Base-by-base conservation (phyloP, 2,113 vertebrate genomes). In the Tetraodon nigroviridis region DNA sequence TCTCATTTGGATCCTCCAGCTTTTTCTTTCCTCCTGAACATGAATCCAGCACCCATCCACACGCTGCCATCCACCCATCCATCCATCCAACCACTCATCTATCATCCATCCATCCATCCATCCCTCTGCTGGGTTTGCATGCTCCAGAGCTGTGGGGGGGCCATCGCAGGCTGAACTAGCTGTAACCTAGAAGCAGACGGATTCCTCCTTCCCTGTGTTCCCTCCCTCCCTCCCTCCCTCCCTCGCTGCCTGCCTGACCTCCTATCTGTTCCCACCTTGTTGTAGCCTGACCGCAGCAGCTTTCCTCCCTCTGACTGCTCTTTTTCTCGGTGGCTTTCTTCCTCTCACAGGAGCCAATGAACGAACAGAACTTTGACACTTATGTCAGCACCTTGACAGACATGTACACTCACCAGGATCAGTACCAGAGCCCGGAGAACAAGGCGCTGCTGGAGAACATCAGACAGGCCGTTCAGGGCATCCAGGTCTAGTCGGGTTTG, bases 381-480 rank as follows among this genome's bases (percentile, higher is more conserved):
- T 99, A 99, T 87, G 97, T 99, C 93, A 98, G 93, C 86, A 96
- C 96, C 77, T 87, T 99, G 94, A 99, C 97, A 88, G 96, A 99
- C 92, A 98, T 99, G 97, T 99, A 99, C 89, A 97, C 94, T 88
- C 96, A 99, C 92, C 97, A 99, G 93, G 97, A 99, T 85, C 94
- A 94, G 91, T 98, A 98, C 93, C 95, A 97, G 93, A 98, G 94
- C 88, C 95, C 96, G 73, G 97, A 99, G 93, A 98, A 96, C 95
- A 99, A 97, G 92, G 95, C 93, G 58, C 92, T 99, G 85, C 92
- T 99, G 92, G 97, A 99, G 93, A 98, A 95, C 92, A 97, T 99
- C 91, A 96, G 95, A 89, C 97, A 99, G 91, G 97, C 97, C 64
- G 97, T 99, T 71, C 94, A 97, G 92, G 96, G 96, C 83, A 98